phyloP scores from a whole-genome alignment of 2,888 invertebrate species.

The Standfussiana lucernea region DNA sequence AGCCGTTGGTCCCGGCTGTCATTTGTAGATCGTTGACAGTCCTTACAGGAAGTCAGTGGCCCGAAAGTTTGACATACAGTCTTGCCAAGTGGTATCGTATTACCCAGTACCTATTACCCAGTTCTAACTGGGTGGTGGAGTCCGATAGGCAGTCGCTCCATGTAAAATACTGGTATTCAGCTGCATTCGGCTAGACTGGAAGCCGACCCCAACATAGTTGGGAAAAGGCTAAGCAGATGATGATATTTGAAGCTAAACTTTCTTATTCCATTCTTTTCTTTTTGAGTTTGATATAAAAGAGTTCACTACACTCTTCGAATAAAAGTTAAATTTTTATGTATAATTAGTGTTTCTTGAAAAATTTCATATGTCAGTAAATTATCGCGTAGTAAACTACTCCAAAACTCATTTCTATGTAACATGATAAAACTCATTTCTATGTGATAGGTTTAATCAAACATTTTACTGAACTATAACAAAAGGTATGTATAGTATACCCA shows the following conservation, averaged over 20 bases:
- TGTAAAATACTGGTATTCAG: too few species aligned
- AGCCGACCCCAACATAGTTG: too few species aligned
- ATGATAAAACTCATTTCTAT: not conserved
- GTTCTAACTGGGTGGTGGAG: too few species aligned
- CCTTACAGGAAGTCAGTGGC: too few species aligned
- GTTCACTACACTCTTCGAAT: not conserved
- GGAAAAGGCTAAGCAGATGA: too few species aligned
- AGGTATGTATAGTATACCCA: slow-evolving; percentile 57
- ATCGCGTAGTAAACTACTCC: not conserved
- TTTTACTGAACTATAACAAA: slow-evolving; percentile 59
- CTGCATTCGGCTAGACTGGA: too few species aligned
- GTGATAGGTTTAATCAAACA: slow-evolving; percentile 61
- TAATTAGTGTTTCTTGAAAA: not conserved
- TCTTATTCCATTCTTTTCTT: not conserved
- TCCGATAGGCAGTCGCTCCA: too few species aligned
- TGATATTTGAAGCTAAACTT: not conserved
- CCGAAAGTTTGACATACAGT: too few species aligned
- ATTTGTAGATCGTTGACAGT: too few species aligned
- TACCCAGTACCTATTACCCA: too few species aligned
- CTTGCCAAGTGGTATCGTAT: too few species aligned
- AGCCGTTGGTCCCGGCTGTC: too few species aligned
- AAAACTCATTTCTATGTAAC: slow-evolving; percentile 3
- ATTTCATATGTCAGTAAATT: not conserved
- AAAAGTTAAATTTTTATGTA: not conserved
- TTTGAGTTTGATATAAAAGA: not conserved